A percentile compares a stretch with the other conserved stretches of the same genome.
Evolutionary conservation across 1,140 invertebrate genomes (phyloP).

Genomic region (Trichogramma pretiosum): DNA sequence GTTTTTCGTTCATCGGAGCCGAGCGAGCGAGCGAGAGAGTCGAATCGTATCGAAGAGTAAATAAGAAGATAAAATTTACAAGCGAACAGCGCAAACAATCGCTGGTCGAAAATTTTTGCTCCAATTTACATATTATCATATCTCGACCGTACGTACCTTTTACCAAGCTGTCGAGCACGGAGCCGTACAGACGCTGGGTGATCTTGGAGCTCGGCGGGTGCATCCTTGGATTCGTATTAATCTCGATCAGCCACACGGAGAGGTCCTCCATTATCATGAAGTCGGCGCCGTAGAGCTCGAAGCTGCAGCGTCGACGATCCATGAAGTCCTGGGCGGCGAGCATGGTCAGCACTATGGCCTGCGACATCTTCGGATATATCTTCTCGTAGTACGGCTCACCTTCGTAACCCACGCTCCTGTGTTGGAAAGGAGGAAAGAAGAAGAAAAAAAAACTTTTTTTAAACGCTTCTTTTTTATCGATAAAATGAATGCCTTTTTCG

Average conservation of each 20-base stretch:
- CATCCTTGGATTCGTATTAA: constrained; percentile 84
- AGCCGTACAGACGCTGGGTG: constrained; percentile 71
- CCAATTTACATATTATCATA: no score
- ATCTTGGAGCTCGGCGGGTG: constrained; percentile 67
- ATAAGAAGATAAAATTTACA: no score
- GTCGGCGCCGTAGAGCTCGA: constrained; percentile 88
- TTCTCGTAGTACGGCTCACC: constrained; percentile 53
- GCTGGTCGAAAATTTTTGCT: no score
- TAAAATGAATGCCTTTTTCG: no score
- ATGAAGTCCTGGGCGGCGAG: constrained; percentile 68
- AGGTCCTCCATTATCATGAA: constrained; percentile 82
- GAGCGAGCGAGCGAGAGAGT: no score
- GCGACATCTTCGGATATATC: constrained; percentile 80
- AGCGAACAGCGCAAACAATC: no score
- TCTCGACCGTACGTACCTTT: constrained; percentile 65
- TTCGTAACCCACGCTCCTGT: constrained; percentile 23
- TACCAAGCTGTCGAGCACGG: constrained; percentile 75
- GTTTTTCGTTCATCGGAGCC: no score
- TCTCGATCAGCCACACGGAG: constrained; percentile 85
- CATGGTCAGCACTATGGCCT: constrained; percentile 72
- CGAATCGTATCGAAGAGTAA: no score
- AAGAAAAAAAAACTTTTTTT: constrained; percentile 31
- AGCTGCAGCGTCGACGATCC: constrained; percentile 66
- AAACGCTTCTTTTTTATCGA: no score
- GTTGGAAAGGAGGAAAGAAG: constrained; percentile 10